Base-by-base conservation (phyloP, 2,888 invertebrate genomes). In the Plagodis pulveraria region DNA sequence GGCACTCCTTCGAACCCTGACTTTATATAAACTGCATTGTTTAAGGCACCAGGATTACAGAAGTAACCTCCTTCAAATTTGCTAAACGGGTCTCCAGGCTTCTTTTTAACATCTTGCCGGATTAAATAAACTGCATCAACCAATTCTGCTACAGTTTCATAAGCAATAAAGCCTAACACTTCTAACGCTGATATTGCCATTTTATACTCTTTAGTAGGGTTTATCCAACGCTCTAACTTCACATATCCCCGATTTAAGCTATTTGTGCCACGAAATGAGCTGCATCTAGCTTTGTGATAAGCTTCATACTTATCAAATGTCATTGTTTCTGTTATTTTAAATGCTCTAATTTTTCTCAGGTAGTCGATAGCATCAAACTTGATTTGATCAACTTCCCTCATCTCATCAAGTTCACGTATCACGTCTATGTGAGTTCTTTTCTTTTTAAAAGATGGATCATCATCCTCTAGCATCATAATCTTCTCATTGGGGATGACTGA, bases 91-190 rank as follows among this genome's bases (percentile, higher is more conserved):
- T 97, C 96, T 2, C 94, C 95, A 44, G 91, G 85, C 45, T 94
- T 94, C 78, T 94, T 95, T 64, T 93, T 95, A 43, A 94, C 94
- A 80, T 98, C 98, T 73, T 97, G 95, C 46, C 97, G 93, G 1
- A 98, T 95, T 49, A 98, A 81, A 63, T 98, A 95, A 0, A 97
- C 96, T 70, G 96, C 95, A 86, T 98, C 98, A 2, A 97, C 95
- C 58, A 98, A 95, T 80, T 97, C 96, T 0, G 98, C 98, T 6
- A 98, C 96, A 0, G 97, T 97, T 89, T 98, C 98, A 81, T 97
- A 97, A 0, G 98, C 97, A 67, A 98, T 92, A 79, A 98, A 98
- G 48, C 96, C 95, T 63, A 98, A 84, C 5, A 98, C 95, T 77
- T 96, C 96, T 72, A 96, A 89, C 0, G 96, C 96, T 50, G 94